Conservation (phyloP, 1,140 invertebrate genomes). For the Hormaphis cornu region DNA sequence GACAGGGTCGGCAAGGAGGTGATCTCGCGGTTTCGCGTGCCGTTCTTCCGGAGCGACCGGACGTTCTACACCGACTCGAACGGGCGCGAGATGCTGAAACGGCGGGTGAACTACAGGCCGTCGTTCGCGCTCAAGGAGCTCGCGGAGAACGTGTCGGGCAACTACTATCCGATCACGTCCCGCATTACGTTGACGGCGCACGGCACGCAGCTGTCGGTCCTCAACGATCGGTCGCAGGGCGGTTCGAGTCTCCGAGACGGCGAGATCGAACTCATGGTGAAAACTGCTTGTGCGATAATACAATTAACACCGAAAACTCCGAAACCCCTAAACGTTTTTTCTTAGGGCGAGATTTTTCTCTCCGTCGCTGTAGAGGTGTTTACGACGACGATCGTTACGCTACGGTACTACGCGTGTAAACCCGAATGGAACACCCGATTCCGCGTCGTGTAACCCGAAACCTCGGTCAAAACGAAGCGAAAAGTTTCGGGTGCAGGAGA, state of each 20-base stretch:
- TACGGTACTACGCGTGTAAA: too few species aligned
- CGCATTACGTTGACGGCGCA: constrained; percentile 46
- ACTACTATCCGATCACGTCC: constrained; percentile 60
- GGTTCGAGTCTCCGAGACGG: constrained; percentile 47
- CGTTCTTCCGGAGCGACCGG: constrained; percentile 42
- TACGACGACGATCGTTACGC: too few species aligned
- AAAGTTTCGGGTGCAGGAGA: too few species aligned
- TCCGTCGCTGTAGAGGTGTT: too few species aligned
- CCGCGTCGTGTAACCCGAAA: too few species aligned
- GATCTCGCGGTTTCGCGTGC: constrained; percentile 45
- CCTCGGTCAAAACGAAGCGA: too few species aligned
- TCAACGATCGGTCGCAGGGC: constrained; percentile 57
- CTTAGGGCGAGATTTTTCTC: too few species aligned
- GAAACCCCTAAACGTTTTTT: too few species aligned
- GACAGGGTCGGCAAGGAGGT: constrained; percentile 53
- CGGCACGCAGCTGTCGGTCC: constrained; percentile 39
- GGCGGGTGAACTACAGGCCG: constrained; percentile 48
- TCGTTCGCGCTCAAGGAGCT: constrained; percentile 45
- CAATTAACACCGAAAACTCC: too few species aligned
- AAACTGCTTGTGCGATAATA: too few species aligned
- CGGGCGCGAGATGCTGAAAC: constrained; percentile 54
- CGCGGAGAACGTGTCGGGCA: constrained; percentile 52
- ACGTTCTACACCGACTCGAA: constrained; percentile 62
- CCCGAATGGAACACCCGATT: too few species aligned
- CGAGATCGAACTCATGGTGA: constrained; percentile 46